Evolutionary conservation across 30 jellyfish, hydroid and myxozoan genomes (phyloP).

Genomic region (Hydractinia echinata): DNA sequence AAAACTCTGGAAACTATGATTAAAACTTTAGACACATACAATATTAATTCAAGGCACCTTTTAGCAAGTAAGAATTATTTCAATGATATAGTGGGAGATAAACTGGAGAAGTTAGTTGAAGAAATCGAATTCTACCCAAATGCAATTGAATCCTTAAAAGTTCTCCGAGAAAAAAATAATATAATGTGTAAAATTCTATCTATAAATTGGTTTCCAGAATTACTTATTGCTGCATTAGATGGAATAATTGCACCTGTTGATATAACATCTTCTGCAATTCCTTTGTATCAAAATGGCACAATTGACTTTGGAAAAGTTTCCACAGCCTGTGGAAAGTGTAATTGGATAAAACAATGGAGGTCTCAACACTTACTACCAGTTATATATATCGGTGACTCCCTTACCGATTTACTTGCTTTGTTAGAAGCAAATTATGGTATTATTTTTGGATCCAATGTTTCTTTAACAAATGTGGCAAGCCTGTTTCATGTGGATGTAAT

Average conservation of each 20-base stretch:
- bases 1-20: not conserved
- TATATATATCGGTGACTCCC: conserved; percentile 15
- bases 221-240: not conserved
- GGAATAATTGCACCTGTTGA: not conserved
- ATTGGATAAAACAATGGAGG: conserved; percentile 20
- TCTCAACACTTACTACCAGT: not conserved
- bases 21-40: not conserved
- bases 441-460: not conserved
- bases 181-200: conserved; percentile 1
- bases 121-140: conserved; percentile 9
- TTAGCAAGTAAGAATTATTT: not conserved
- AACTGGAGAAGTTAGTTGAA: not conserved
- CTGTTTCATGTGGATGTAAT: not conserved
- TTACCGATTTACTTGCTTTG: conserved; percentile 17
- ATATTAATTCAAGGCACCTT: not conserved
- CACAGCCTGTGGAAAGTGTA: not conserved
- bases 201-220: conserved; percentile 27
- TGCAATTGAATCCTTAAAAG: conserved; percentile 11
- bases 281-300: not conserved
- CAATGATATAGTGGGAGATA: not conserved
- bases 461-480: not conserved
- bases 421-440: conserved; percentile 21
- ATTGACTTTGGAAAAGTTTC: conserved; percentile 15
- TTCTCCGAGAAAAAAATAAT: not conserved
- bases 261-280: not conserved